Conservation (phyloP, 2,797 vertebrate species). For the Sardinella longiceps region DNA sequence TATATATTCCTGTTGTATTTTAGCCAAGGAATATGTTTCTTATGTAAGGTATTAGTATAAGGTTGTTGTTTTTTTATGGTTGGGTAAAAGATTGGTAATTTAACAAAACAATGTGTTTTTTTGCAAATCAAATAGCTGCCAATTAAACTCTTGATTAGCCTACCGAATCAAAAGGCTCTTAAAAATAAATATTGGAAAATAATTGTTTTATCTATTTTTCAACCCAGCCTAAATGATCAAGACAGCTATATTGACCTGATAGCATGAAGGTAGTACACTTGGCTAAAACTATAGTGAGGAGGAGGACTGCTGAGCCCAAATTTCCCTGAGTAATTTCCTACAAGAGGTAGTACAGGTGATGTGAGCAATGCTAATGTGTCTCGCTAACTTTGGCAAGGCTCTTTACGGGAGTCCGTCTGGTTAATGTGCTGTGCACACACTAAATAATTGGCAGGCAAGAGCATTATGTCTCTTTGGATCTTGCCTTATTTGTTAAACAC, state of each 20-base stretch:
- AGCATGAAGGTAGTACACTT: background rate
- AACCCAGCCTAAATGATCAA: background rate
- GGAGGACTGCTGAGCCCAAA: too few relatives aligned
- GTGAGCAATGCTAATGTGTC: background rate
- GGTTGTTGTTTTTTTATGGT: background rate
- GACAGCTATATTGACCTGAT: background rate
- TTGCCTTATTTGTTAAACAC: slow-evolving; percentile 2
- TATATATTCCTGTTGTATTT: background rate
- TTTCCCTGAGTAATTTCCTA: background rate
- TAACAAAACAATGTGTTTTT: too few relatives aligned
- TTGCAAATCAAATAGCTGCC: too few relatives aligned
- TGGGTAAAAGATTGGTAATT: background rate
- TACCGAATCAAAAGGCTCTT: background rate
- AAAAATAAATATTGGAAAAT: background rate
- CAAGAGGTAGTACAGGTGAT: background rate
- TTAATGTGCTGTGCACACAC: background rate
- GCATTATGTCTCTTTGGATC: slow-evolving; percentile 30
- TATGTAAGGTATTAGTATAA: background rate
- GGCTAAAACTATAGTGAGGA: background rate
- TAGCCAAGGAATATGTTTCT: background rate
- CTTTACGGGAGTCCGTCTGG: background rate
- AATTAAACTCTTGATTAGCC: background rate
- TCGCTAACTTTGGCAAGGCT: background rate
- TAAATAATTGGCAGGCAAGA: slow-evolving; percentile 3
- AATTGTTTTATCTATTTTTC: background rate